These are phyloP conservation scores for Acomys russatus DNA, from an alignment of 2,797 vertebrate genomes.

Conservation along the genomic window DNA sequence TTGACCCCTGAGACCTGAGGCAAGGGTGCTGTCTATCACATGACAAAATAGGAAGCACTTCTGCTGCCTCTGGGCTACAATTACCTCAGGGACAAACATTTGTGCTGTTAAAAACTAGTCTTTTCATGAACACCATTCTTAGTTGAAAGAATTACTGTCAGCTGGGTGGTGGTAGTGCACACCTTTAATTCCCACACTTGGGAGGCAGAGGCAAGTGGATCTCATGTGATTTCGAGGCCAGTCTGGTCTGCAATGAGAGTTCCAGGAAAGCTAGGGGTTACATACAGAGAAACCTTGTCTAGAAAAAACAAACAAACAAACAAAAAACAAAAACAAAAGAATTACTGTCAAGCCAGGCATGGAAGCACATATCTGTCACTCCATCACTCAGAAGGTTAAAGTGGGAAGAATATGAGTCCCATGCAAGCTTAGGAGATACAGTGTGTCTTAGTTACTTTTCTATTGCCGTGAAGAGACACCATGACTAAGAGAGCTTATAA, in stretches of 20 bases:
- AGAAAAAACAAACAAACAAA: no score
- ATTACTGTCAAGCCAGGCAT: neutral
- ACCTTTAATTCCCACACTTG: no score
- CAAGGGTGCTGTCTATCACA: neutral
- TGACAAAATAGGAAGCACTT: conserved; percentile 47
- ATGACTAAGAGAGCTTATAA: neutral
- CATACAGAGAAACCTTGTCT: no score
- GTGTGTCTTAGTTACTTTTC: neutral
- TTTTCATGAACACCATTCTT: conserved; percentile 51
- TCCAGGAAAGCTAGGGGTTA: no score
- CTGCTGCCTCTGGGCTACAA: neutral
- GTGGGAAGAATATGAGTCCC: neutral
- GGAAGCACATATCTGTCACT: neutral
- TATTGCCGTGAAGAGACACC: neutral
- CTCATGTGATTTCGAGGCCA: no score
- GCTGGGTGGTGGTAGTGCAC: no score
- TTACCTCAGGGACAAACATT: conserved; percentile 44
- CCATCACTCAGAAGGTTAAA: neutral
- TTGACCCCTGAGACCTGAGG: neutral
- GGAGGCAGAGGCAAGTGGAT: no score
- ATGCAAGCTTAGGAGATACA: neutral
- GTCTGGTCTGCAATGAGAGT: no score
- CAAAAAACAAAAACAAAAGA: neutral
- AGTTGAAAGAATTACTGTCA: neutral
- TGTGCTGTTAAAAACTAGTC: conserved; percentile 24